Conservation (phyloP, 1,140 invertebrate genomes). For the Drosophila novamexicana region DNA sequence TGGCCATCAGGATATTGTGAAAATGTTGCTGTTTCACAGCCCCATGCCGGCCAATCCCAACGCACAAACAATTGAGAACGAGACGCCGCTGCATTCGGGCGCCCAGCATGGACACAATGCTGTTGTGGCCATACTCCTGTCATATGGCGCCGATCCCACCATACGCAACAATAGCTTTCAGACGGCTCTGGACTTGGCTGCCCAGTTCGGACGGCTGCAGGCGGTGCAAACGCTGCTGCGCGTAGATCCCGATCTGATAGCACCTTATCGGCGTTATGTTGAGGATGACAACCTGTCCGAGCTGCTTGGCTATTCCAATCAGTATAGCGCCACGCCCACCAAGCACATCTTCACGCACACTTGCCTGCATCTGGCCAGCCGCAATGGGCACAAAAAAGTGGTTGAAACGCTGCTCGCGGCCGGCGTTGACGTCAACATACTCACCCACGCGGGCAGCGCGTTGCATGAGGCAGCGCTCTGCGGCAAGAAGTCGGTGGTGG, state of each 20-base stretch:
- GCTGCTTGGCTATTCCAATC: slow-evolving; percentile 42
- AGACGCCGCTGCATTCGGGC: slow-evolving; percentile 96
- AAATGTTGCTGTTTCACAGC: slow-evolving; percentile 90
- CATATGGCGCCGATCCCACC: slow-evolving; percentile 94
- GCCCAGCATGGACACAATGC: slow-evolving; percentile 97
- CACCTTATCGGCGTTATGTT: slow-evolving; percentile 85
- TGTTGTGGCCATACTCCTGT: slow-evolving; percentile 93
- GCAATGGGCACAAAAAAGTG: slow-evolving; percentile 94
- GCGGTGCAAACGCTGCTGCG: slow-evolving; percentile 94
- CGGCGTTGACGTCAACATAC: slow-evolving; percentile 95
- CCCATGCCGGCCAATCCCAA: slow-evolving; percentile 92
- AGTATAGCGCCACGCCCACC: slow-evolving; percentile 55
- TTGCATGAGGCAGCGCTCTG: slow-evolving; percentile 97
- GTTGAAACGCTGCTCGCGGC: slow-evolving; percentile 93
- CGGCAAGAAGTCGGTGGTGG: slow-evolving; percentile 96
- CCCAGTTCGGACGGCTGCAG: slow-evolving; percentile 94
- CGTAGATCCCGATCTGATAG: slow-evolving; percentile 91
- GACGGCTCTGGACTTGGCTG: slow-evolving; percentile 96
- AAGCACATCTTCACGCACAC: slow-evolving; percentile 90
- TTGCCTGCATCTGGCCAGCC: slow-evolving; percentile 96
- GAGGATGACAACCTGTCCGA: slow-evolving; percentile 30
- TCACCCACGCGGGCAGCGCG: slow-evolving; percentile 94
- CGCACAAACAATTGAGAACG: slow-evolving; percentile 94
- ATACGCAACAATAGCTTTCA: slow-evolving; percentile 95
- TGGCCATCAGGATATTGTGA: slow-evolving; percentile 93